Base-by-base conservation (phyloP, 1,140 invertebrate species). In the Neuroterus valhalla region DNA sequence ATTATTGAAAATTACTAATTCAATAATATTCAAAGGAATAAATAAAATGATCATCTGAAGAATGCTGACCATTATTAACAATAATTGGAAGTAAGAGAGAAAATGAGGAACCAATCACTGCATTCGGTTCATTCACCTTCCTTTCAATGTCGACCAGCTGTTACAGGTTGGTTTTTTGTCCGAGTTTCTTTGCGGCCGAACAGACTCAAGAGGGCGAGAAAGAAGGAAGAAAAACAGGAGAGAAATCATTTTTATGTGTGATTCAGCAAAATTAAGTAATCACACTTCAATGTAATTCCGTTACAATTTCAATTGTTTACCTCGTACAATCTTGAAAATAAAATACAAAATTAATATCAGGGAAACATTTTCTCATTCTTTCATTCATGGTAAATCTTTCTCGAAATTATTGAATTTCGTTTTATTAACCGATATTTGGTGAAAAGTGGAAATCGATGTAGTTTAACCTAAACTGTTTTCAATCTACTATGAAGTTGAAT, bases 111-210 rank as follows among this genome's bases (percentile, higher is more conserved):
- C 23, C 48, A 70, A 70, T 45, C 38, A 70, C 19, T 50, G 26
- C 43, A 70, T 50, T 72, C 68, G 73, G 71, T 81, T 81, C 79
- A 74, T 81, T 81, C 76, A 81, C 77, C 79, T 81, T 72, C 55
- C 62, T 66, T 66, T 23, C 38, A 26, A 19, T 46, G 68, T 45
- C 38, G 68, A 70, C 43, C 44, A 50, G 48, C 68, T 70, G 68
- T 46, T 46, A 50, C 26, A 31, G 4, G n/a, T 31, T 62, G 23
- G 12, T 62, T 62, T 62, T 62, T 45, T 17, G 17, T 50, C 6
- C 26, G n/a, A 31, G 19, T 43, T 43, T 68, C 66, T 45, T 44
- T 68, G n/a, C 14, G 3, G n/a, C 43, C 14, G 43, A 68, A 17
- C 19, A n/a, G n/a, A 43, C 38, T 68, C 12, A 6, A 43, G 31